These are phyloP conservation scores for Galerucella nymphaeae DNA, from an alignment of 2,888 invertebrate genomes.

Conservation along the genomic window DNA sequence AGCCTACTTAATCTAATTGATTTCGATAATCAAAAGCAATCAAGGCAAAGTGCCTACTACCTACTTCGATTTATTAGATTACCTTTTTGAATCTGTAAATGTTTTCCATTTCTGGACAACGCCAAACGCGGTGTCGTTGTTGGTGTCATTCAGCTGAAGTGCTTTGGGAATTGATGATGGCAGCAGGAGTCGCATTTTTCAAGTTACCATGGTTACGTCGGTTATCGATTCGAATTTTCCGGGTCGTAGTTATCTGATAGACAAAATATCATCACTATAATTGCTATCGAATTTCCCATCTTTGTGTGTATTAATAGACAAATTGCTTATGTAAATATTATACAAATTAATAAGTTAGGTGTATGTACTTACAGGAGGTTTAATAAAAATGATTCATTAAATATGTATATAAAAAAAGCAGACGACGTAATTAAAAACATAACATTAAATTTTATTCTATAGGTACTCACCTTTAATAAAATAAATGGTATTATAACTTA, in stretches of 20 bases:
- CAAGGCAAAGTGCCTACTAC: slow-evolving; percentile 45
- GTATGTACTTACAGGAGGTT: background rate
- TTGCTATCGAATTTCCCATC: background rate
- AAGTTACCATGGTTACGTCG: slow-evolving; percentile 1
- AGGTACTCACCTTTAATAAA: background rate
- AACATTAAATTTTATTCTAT: too few species aligned
- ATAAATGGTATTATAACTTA: background rate
- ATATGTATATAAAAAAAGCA: background rate
- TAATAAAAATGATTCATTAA: background rate
- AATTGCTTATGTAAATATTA: slow-evolving; percentile 3
- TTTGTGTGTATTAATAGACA: background rate
- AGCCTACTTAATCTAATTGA: slow-evolving; percentile 46
- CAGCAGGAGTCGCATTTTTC: background rate
- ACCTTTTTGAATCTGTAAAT: slow-evolving; percentile 65
- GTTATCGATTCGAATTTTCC: background rate
- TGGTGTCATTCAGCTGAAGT: slow-evolving; percentile 56
- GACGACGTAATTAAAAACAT: too few species aligned
- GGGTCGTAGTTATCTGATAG: too few species aligned
- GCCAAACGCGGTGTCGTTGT: slow-evolving; percentile 52
- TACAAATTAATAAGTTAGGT: background rate
- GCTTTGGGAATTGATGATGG: slow-evolving; percentile 11
- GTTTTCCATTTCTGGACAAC: slow-evolving; percentile 63
- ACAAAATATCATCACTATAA: background rate
- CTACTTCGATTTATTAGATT: slow-evolving; percentile 49
- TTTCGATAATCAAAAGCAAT: slow-evolving; percentile 51